phyloP scores from a whole-genome alignment of 2,113 vertebrate genomes.

The Crotophaga sulcirostris region DNA sequence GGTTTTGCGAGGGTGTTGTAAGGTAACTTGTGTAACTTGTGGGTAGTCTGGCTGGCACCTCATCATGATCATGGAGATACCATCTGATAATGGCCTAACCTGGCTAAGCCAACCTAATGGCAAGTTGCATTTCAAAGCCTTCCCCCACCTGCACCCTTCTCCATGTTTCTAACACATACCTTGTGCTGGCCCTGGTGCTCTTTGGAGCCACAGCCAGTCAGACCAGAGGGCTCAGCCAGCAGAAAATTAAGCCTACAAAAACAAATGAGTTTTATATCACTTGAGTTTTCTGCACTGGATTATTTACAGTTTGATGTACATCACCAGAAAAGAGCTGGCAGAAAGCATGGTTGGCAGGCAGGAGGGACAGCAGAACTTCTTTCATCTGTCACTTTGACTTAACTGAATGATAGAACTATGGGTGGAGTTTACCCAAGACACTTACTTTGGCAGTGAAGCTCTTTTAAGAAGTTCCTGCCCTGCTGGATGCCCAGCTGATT shows the following conservation, averaged over 20 bases:
- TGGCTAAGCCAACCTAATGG: background rate
- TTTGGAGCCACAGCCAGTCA: background rate
- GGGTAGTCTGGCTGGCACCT: background rate
- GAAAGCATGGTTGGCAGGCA: background rate
- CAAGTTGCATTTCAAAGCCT: background rate
- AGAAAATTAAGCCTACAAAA: background rate
- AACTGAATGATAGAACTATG: background rate
- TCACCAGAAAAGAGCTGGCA: background rate
- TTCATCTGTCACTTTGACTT: background rate
- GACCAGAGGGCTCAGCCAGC: background rate
- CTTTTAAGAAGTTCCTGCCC: background rate
- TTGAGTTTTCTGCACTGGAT: background rate
- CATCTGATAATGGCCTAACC: background rate
- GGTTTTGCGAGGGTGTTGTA: background rate
- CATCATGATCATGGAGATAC: rapidly evolving
- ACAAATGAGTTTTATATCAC: background rate
- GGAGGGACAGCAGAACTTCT: background rate
- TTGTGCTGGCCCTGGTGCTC: background rate
- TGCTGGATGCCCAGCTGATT: background rate
- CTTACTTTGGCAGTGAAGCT: background rate
- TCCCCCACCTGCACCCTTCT: background rate
- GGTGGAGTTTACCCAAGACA: background rate
- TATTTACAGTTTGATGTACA: background rate
- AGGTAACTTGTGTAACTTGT: slow-evolving; percentile 21
- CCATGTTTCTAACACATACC: background rate